These are phyloP conservation scores for Furnarius figulus DNA, from an alignment of 2,113 vertebrate species.

Conservation along the genomic window DNA sequence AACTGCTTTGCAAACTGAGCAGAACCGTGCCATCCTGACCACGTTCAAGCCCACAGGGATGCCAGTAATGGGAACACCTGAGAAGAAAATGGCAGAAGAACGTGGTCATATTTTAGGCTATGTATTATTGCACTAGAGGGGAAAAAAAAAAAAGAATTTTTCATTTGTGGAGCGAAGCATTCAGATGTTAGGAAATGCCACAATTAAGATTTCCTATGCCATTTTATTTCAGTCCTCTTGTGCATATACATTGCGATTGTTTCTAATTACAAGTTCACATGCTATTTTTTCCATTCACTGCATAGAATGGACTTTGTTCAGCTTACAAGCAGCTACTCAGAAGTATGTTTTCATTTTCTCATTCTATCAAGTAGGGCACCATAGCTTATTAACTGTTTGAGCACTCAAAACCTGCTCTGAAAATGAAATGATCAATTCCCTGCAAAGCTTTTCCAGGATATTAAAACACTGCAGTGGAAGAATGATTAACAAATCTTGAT, in stretches of 20 bases:
- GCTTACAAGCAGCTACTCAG: neutral
- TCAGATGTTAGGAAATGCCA: slow-evolving; percentile 22
- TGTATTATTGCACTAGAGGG: neutral
- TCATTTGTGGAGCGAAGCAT: neutral
- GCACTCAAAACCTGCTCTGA: neutral
- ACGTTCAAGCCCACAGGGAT: neutral
- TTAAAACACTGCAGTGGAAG: neutral
- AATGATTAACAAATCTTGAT: neutral
- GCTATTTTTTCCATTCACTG: neutral
- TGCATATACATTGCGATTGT: neutral
- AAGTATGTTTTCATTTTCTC: slow-evolving; percentile 10
- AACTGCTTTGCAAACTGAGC: neutral
- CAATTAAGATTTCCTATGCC: neutral
- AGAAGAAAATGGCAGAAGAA: slow-evolving; percentile 42
- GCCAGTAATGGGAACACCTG: slow-evolving; percentile 30
- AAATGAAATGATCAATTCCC: neutral
- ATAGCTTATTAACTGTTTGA: neutral
- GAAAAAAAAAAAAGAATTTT: neutral
- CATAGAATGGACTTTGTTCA: neutral
- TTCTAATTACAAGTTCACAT: slow-evolving; percentile 11
- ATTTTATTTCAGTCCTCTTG: neutral
- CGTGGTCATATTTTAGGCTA: neutral
- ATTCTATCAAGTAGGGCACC: neutral
- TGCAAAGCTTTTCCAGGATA: neutral
- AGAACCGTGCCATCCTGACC: neutral